A percentile compares a stretch with the other conserved stretches of the same genome.
Conservation (phyloP, 1,140 invertebrate genomes). For the Lamellibrachia luymesi region DNA sequence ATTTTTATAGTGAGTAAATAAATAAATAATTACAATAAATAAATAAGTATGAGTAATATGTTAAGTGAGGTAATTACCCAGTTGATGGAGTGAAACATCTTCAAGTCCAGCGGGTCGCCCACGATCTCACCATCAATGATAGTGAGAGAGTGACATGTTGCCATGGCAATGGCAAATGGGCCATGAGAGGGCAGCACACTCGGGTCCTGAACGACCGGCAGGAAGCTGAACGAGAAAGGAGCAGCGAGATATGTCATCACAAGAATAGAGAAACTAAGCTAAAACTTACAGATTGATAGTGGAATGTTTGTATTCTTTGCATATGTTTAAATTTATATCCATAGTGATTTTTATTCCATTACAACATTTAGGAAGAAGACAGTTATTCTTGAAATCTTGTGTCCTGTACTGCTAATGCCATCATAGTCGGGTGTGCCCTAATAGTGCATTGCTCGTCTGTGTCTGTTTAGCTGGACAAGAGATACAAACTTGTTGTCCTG, state of each 20-base stretch:
- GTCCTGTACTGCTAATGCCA: too few relatives aligned
- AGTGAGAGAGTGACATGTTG: slow-evolving; percentile 86
- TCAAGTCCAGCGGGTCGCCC: slow-evolving; percentile 91
- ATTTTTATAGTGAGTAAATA: too few relatives aligned
- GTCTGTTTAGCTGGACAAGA: not conserved
- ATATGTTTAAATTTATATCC: too few relatives aligned
- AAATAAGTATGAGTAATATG: not conserved
- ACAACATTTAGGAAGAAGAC: too few relatives aligned
- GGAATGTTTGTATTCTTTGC: too few relatives aligned
- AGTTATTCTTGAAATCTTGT: too few relatives aligned
- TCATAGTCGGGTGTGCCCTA: too few relatives aligned
- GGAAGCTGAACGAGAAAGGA: slow-evolving; percentile 37
- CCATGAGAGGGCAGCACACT: slow-evolving; percentile 32
- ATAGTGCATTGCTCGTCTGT: too few relatives aligned
- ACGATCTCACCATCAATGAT: slow-evolving; percentile 76
- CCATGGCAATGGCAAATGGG: slow-evolving; percentile 64
- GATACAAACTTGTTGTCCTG: slow-evolving; percentile 37
- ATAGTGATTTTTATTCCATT: too few relatives aligned
- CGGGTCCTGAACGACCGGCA: slow-evolving; percentile 35
- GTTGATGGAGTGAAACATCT: slow-evolving; percentile 67
- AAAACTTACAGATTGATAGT: not conserved
- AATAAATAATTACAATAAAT: not conserved
- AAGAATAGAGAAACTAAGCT: slow-evolving; percentile 18
- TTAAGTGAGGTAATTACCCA: slow-evolving; percentile 54
- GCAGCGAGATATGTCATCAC: slow-evolving; percentile 2